A percentile compares a stretch with the other conserved stretches of the same genome.
phyloP scores from a whole-genome alignment of 2,113 vertebrate genomes.

The Atherinomorus stipes region DNA sequence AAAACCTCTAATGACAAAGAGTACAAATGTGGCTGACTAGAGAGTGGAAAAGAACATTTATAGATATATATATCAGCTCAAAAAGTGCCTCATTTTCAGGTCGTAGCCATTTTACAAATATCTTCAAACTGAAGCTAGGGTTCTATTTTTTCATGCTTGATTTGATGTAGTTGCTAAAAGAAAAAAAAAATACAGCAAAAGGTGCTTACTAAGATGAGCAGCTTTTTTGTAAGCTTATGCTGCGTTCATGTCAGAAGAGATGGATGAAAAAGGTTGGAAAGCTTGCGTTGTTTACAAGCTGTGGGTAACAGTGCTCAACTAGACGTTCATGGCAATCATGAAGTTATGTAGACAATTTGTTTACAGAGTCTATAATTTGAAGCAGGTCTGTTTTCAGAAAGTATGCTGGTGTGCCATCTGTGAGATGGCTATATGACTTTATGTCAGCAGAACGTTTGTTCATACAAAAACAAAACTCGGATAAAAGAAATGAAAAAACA shows the following conservation, averaged over 20 bases:
- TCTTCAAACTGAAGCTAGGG: conserved; percentile 51
- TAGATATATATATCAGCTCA: conserved; percentile 64
- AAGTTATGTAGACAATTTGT: not conserved
- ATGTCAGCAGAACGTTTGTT: no score
- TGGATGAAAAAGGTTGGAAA: not conserved
- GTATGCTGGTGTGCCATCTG: not conserved
- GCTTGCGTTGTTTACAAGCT: not conserved
- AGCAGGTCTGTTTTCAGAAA: not conserved
- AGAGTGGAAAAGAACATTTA: conserved; percentile 47
- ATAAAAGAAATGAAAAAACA: not conserved
- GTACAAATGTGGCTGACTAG: conserved; percentile 34
- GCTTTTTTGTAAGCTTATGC: conserved; percentile 29
- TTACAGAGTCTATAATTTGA: not conserved
- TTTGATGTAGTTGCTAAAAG: conserved; percentile 43
- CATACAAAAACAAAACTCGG: not conserved
- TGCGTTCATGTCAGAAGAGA: conserved; percentile 44
- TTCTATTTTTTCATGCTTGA: conserved; percentile 29
- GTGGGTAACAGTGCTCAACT: not conserved
- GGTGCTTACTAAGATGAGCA: conserved; percentile 15
- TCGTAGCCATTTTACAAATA: conserved; percentile 71
- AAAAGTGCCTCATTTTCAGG: conserved; percentile 79
- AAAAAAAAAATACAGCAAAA: conserved; percentile 25
- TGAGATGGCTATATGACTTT: no score
- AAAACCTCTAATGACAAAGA: conserved; percentile 33
- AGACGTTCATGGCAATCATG: not conserved